These are phyloP conservation scores for Atrichornis clamosus DNA, from an alignment of 2,113 vertebrate species.

Conservation along the genomic window DNA sequence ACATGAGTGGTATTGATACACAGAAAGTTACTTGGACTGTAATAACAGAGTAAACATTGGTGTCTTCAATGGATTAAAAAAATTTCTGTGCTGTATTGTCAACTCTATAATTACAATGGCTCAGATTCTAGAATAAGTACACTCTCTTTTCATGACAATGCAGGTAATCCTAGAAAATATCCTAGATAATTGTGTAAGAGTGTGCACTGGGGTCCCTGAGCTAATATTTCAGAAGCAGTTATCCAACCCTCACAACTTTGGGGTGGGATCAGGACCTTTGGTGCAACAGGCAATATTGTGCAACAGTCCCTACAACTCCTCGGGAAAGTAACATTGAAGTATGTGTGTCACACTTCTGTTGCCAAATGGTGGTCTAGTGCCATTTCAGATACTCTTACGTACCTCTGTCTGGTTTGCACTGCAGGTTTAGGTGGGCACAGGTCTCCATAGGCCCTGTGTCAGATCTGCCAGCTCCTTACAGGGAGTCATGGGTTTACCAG, in stretches of 20 bases:
- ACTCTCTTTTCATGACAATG: not conserved
- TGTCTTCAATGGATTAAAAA: not conserved
- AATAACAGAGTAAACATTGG: not conserved
- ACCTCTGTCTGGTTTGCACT: not conserved
- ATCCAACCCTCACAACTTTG: not conserved
- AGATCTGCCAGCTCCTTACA: not conserved
- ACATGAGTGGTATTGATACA: not conserved
- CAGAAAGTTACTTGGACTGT: not conserved
- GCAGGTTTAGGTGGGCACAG: not conserved
- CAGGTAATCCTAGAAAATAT: not conserved
- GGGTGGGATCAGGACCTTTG: not conserved
- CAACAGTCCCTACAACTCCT: not conserved
- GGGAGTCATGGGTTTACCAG: not conserved
- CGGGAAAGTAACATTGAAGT: not conserved
- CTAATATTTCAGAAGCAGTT: not conserved
- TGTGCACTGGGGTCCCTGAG: not conserved
- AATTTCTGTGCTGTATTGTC: not conserved
- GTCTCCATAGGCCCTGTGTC: not conserved
- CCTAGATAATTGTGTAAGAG: not conserved
- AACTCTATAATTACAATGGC: not conserved
- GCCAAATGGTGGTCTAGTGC: not conserved
- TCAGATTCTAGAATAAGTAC: not conserved
- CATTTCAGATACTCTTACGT: not conserved
- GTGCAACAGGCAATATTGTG: not conserved
- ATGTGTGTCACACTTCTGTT: not conserved